phyloP scores from a whole-genome alignment of 2,888 invertebrate genomes.

The Stenurella melanura region DNA sequence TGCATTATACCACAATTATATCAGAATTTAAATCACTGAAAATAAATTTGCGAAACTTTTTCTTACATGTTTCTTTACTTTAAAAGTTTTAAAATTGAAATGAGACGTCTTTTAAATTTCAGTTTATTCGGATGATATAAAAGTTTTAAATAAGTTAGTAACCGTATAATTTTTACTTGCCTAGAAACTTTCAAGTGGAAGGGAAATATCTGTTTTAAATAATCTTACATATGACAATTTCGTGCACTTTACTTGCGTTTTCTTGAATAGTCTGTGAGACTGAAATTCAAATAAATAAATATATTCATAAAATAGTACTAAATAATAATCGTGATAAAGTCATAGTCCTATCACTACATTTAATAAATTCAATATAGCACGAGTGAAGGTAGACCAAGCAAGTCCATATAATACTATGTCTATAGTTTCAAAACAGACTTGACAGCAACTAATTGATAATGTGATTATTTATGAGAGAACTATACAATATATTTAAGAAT shows the following conservation, averaged over 20 bases:
- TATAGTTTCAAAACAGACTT: too few relatives aligned
- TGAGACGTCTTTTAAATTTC: constrained; percentile 57
- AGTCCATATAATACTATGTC: too few relatives aligned
- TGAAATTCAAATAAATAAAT: background rate
- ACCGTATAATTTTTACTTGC: constrained; percentile 58
- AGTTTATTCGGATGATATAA: constrained; percentile 59
- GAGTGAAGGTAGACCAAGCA: too few relatives aligned
- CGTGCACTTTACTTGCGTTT: background rate
- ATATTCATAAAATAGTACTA: too few relatives aligned
- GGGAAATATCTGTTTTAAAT: constrained; percentile 30
- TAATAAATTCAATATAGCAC: too few relatives aligned
- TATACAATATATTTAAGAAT: background rate
- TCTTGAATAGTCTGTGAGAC: background rate
- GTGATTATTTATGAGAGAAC: too few relatives aligned
- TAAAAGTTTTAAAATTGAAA: constrained; percentile 59
- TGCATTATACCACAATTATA: constrained; percentile 25
- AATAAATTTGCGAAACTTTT: constrained; percentile 52
- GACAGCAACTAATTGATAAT: too few relatives aligned
- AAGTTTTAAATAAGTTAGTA: constrained; percentile 59
- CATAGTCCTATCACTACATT: too few relatives aligned
- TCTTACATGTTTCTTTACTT: constrained; percentile 61
- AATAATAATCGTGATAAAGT: too few relatives aligned
- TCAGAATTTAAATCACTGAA: constrained; percentile 39
- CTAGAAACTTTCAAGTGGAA: constrained; percentile 36
- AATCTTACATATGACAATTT: constrained; percentile 3